These are phyloP conservation scores for Hemiprocne comata DNA, from an alignment of 2,113 vertebrate species.

Conservation along the genomic window DNA sequence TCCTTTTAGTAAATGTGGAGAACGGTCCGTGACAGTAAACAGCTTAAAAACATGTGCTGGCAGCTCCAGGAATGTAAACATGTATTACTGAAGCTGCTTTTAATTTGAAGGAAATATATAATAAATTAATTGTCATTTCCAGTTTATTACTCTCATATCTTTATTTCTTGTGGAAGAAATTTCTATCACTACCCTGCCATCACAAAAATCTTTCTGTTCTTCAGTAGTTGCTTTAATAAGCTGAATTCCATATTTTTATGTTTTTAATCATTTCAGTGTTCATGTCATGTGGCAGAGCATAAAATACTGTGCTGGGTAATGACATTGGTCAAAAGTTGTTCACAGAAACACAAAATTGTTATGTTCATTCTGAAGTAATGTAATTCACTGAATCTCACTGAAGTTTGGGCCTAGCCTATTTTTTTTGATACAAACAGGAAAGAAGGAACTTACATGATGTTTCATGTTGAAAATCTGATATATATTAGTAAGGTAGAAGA, in stretches of 20 bases:
- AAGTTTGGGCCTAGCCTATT: not conserved
- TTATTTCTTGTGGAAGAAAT: constrained; percentile 1
- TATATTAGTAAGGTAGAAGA: not conserved
- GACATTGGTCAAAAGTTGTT: not conserved
- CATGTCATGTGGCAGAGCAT: not conserved
- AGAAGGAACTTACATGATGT: not conserved
- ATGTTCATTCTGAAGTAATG: not conserved
- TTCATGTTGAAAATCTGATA: not conserved
- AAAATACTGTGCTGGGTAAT: not conserved
- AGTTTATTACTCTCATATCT: constrained; percentile 1
- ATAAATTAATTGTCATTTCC: not conserved
- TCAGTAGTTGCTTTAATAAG: not conserved
- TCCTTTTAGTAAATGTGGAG: not conserved
- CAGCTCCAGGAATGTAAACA: not conserved
- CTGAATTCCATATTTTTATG: not conserved
- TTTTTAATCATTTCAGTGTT: not conserved
- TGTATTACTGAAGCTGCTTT: constrained; percentile 10
- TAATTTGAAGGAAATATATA: constrained; percentile 12
- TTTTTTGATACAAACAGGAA: not conserved
- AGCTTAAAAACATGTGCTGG: not conserved
- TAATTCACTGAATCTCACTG: not conserved
- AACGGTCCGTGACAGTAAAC: no score
- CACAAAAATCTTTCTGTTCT: not conserved
- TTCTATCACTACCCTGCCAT: not conserved
- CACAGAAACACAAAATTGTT: not conserved